phyloP scores from a whole-genome alignment of 2,888 invertebrate species.

The Syrista parreyssii region DNA sequence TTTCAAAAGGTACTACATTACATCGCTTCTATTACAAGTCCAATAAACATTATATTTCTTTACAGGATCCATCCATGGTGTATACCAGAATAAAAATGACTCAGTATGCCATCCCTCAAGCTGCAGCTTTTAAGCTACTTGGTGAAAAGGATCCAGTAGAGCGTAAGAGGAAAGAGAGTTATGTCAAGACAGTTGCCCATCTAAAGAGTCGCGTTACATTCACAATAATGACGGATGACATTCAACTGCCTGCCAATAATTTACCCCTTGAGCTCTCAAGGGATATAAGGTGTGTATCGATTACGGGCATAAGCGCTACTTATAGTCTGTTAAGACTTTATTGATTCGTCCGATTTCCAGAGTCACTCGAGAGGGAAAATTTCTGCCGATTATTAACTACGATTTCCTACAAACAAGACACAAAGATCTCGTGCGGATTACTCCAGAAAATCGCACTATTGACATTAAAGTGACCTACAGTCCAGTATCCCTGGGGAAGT shows the following conservation, averaged over 20 bases:
- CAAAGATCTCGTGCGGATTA: slow-evolving; percentile 78
- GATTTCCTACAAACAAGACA: slow-evolving; percentile 86
- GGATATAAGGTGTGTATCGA: slow-evolving; percentile 69
- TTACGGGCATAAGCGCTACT: background rate
- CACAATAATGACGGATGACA: slow-evolving; percentile 80
- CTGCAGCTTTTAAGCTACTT: slow-evolving; percentile 79
- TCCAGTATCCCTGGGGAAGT: slow-evolving; percentile 83
- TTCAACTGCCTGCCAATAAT: slow-evolving; percentile 74
- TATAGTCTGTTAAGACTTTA: background rate
- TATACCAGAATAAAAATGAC: slow-evolving; percentile 77
- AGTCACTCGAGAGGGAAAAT: slow-evolving; percentile 72
- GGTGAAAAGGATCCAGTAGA: slow-evolving; percentile 63
- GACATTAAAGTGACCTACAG: slow-evolving; percentile 78
- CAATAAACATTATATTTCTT: background rate
- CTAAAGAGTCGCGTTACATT: slow-evolving; percentile 79
- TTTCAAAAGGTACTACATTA: slow-evolving; percentile 66
- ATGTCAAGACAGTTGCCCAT: slow-evolving; percentile 76
- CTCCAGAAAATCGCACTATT: slow-evolving; percentile 70
- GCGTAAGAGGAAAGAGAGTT: slow-evolving; percentile 19
- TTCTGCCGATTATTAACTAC: slow-evolving; percentile 85
- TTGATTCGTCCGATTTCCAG: slow-evolving; percentile 56
- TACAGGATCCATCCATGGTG: slow-evolving; percentile 64
- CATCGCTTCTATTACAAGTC: background rate
- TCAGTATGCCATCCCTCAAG: slow-evolving; percentile 79
- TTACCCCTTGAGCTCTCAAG: slow-evolving; percentile 78